Base-by-base conservation (phyloP, 2,888 invertebrate genomes). In the Thymelicus lineola region DNA sequence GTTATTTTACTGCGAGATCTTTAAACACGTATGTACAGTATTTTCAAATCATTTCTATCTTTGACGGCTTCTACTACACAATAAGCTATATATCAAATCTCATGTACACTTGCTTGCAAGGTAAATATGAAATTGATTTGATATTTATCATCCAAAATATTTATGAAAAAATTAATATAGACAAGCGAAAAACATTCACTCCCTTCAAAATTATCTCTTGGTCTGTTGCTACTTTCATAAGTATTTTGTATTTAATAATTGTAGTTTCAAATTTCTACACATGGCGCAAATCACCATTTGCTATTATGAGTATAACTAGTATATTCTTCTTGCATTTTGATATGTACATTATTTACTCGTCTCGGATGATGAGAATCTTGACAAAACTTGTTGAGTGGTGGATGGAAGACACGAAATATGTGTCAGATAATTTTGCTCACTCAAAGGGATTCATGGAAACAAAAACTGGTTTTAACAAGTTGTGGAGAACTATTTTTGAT, bases 261-360 rank as follows among this genome's bases (percentile, higher is more conserved):
- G 12, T 46, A 6, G 7, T 7, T 7, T 14, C 7, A 0, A 61
- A 9, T 28, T 45, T 14, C 14, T 61, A 45, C 28, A 15, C 0
- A 7, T 53, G 20, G 53, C 53, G 53, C 9, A 53, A 53, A 3
- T 9, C 53, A 20, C 2, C 10, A 3, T 20, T 20, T 20, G 10
- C 20, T 6, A 20, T 10, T 20, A 20, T 53, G n/a, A 50, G 3
- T 42, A 10, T 7, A 28, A 42, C 14, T 38, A 14, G 5, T 42
- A 1, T 66, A 4, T 66, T 60, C n/a, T 60, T 59, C 38, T 20
- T 66, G 14, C 36, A 67, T 67, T 67, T 67, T 67, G 67, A 67
- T 67, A 15, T 61, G 17, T 12, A 17, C 14, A 20, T 53, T 7
- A 45, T 61, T 61, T 67, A 67, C 28, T 53, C 67, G 7, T 45